Percentiles rank a stretch among this genome's conserved stretches.
phyloP scores from a whole-genome alignment of 92 coral and sea anemone species.

The Siderastrea siderea region DNA sequence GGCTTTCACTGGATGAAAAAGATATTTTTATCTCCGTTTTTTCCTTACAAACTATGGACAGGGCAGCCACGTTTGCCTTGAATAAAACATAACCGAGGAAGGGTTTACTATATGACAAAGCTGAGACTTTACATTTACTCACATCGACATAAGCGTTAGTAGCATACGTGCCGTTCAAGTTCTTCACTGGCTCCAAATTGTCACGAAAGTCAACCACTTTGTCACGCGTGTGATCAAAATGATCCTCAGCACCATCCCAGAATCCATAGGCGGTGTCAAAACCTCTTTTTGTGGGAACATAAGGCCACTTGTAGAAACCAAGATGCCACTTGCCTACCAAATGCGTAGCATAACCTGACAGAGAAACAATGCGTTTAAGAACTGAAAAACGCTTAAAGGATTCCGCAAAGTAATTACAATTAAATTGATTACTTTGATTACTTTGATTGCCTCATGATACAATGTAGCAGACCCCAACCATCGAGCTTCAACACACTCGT shows the following conservation, averaged over 20 bases:
- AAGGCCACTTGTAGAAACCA: conserved; percentile 81
- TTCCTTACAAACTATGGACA: no score
- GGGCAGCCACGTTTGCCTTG: no score
- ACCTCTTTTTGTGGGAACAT: conserved; percentile 85
- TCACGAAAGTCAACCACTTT: conserved; percentile 74
- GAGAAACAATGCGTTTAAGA: not conserved
- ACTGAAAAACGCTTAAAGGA: not conserved
- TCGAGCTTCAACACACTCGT: no score
- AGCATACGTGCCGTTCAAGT: conserved; percentile 73
- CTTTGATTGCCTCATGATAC: no score
- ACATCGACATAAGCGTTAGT: conserved; percentile 62
- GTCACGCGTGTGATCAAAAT: conserved; percentile 60
- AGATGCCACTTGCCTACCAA: conserved; percentile 96
- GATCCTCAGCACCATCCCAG: conserved; percentile 84
- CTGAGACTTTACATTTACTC: not conserved
- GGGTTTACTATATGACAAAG: not conserved
- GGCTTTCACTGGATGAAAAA: no score
- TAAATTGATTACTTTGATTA: no score
- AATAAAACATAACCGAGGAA: not conserved
- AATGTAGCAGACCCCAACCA: no score
- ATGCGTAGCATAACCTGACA: conserved; percentile 80
- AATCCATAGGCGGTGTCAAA: conserved; percentile 87
- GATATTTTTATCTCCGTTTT: no score
- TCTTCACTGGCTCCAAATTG: conserved; percentile 38
- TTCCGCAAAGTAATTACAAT: no score